Percentiles rank a stretch among this genome's conserved stretches.
Evolutionary conservation across 2,797 vertebrate species (phyloP).

Genomic region (Mastacembelus armatus): DNA sequence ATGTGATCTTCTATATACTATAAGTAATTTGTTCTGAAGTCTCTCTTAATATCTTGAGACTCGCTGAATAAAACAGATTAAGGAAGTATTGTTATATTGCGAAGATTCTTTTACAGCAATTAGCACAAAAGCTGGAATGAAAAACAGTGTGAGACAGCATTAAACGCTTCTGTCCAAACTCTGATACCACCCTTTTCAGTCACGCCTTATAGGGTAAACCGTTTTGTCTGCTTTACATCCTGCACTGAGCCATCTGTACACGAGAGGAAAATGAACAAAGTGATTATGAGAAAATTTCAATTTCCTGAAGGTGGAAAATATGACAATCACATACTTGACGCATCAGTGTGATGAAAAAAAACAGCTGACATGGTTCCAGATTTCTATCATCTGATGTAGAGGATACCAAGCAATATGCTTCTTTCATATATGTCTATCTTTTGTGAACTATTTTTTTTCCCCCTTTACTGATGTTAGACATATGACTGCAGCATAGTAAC

Average conservation of each 20-base stretch:
- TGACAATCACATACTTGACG: not conserved
- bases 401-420: too few species aligned
- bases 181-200: too few species aligned
- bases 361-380: not conserved
- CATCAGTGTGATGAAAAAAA: conserved; percentile 4
- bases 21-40: conserved; percentile 4
- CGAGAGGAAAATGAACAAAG: conserved; percentile 3
- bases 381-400: not conserved
- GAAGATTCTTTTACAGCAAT: too few species aligned
- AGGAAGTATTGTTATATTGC: too few species aligned
- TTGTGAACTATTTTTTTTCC: not conserved
- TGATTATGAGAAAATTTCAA: conserved; percentile 3
- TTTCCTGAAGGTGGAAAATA: conserved; percentile 11
- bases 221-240: conserved; percentile 21
- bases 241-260: conserved; percentile 22
- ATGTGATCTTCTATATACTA: not conserved
- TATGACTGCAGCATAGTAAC: too few species aligned
- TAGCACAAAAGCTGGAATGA: too few species aligned
- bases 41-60: not conserved
- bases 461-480: too few species aligned
- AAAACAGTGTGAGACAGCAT: too few species aligned
- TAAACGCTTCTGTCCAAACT: too few species aligned
- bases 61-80: too few species aligned
- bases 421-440: too few species aligned
- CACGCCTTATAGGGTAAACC: too few species aligned